Base-by-base conservation (phyloP, 2,113 vertebrate genomes). In the Cyprinodon tularosa region DNA sequence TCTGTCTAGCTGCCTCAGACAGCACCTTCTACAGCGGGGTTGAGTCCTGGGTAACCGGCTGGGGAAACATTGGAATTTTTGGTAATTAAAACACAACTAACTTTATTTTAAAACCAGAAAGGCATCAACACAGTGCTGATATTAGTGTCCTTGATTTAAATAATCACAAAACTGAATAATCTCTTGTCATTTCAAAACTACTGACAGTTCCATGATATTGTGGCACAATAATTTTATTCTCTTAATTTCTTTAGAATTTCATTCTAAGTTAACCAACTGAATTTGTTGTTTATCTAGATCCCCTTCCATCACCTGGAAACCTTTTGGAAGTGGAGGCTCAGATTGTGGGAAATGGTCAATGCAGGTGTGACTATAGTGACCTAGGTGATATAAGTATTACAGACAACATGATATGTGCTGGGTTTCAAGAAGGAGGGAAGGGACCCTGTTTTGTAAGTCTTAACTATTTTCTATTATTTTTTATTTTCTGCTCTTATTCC, bases 41-140 rank as follows among this genome's bases (percentile, higher is more conserved):
- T 5, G 42, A 57, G 1, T 87, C 90, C 66, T 95, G 93, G 29
- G 91, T 96, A 81, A 96, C 95, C 0, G 96, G 96, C 64, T 97
- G 95, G 95, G 96, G 96, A 0, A 14, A 37, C 0, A 79, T 84
- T 3, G 40, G 68, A 88, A 75, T 0, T 88, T 93, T 47, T 92
- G 94, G 95, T 95, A 29, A 29, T 29, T 29, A 29, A 29, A 29
- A 29, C 29, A 29, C 29, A 29, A 29, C 29, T 29, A 29, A 29
- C 29, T 29, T 29, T 29, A 29, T 29, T 1, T 29, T 29, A 29
- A 29, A 29, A 29, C 29, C 29, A 29, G 29, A 29, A 29, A 29
- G 29, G 29, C 29, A 29, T 29, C 29, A 29, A 29, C 29, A 29
- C 1, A 29, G 29, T 29, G 29, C 29, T 29, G 29, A 29, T 1